Evolutionary conservation across 2,113 vertebrate genomes (phyloP).

Genomic region (Herpetotheres cachinnans): DNA sequence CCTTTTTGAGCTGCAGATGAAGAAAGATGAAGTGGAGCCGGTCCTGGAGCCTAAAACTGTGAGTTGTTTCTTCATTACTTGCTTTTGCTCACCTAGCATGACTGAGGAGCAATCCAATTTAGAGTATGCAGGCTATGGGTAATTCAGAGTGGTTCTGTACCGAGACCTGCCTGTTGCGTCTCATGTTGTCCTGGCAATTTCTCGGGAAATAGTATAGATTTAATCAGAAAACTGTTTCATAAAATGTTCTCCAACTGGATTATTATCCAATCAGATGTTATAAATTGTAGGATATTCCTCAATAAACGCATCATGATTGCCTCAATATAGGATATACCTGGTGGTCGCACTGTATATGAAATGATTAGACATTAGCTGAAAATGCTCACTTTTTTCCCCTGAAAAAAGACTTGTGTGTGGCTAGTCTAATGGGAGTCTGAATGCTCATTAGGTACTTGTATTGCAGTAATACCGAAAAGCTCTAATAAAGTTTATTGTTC

Average conservation of each 20-base stretch:
- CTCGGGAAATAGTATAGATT: neutral
- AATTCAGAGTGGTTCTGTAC: neutral
- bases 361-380: neutral
- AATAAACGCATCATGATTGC: neutral
- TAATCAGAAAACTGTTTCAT: neutral
- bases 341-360: neutral
- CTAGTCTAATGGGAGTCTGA: neutral
- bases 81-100: neutral
- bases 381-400: neutral
- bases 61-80: neutral
- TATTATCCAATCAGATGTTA: neutral
- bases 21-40: accelerated
- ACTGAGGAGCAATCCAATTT: neutral
- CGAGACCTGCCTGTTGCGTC: neutral
- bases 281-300: neutral
- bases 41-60: neutral
- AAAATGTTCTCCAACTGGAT: neutral
- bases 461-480: neutral
- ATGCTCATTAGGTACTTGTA: neutral
- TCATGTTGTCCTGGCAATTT: neutral
- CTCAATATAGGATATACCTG: neutral
- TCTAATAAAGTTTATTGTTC: neutral
- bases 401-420: neutral
- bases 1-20: neutral
- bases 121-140: neutral